Conservation (phyloP, 1,140 invertebrate genomes). For the Elymnias hypermnestra region DNA sequence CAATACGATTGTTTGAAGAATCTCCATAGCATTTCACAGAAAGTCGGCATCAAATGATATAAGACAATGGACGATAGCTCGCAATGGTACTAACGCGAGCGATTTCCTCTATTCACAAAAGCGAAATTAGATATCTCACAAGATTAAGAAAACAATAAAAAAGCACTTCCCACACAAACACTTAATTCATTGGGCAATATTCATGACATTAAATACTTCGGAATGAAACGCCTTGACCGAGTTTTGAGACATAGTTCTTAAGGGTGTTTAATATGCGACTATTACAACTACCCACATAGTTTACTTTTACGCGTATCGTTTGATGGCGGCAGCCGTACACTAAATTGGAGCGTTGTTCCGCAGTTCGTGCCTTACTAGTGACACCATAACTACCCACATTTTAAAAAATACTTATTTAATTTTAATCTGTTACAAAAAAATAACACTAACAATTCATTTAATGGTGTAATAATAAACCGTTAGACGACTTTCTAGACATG, state of each 20-base stretch:
- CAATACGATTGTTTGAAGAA: constrained; percentile 16
- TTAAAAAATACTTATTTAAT: not conserved
- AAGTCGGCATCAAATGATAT: constrained; percentile 9
- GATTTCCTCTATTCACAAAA: constrained; percentile 33
- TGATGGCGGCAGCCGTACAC: constrained; percentile 1
- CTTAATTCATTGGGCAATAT: constrained; percentile 29
- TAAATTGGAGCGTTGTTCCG: constrained; percentile 8
- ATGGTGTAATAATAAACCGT: not conserved
- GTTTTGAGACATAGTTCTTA: constrained; percentile 17
- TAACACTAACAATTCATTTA: too few species aligned
- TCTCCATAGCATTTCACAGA: constrained; percentile 15
- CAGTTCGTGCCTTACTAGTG: too few species aligned
- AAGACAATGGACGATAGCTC: constrained; percentile 8
- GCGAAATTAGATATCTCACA: constrained; percentile 54
- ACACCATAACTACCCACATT: not conserved
- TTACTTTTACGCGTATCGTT: constrained; percentile 5
- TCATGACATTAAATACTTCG: constrained; percentile 31
- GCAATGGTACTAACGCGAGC: constrained; percentile 6
- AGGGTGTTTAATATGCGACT: constrained; percentile 24
- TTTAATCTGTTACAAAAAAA: too few species aligned
- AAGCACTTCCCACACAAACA: constrained; percentile 38
- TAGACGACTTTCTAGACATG: too few species aligned
- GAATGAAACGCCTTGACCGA: constrained; percentile 50
- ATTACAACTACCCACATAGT: constrained; percentile 46
- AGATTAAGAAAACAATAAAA: constrained; percentile 42